Evolutionary conservation across 64 coral and sea anemone species (phyloP).

Genomic region (Montipora sp.): DNA sequence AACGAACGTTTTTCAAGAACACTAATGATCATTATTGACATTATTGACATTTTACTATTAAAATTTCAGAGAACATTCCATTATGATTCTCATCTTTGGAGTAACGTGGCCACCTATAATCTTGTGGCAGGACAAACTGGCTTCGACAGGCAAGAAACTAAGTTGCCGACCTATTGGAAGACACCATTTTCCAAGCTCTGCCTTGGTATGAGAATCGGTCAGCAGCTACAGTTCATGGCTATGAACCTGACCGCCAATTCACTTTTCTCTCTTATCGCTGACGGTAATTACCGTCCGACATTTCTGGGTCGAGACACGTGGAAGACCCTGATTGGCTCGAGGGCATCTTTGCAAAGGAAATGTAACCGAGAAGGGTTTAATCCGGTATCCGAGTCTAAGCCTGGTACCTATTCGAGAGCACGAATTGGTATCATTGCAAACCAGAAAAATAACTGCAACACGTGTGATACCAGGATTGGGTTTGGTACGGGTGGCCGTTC

Average conservation of each 20-base stretch:
- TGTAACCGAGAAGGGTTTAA: slow-evolving; percentile 1
- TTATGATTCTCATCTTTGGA: slow-evolving; percentile 31
- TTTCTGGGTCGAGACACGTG: neutral
- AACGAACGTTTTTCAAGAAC: no score
- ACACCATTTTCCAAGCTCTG: slow-evolving; percentile 30
- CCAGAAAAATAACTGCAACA: neutral
- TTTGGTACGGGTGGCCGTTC: neutral
- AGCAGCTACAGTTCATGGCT: neutral
- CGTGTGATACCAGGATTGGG: neutral
- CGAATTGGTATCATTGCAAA: slow-evolving; percentile 8
- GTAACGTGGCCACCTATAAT: neutral
- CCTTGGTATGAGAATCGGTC: slow-evolving; percentile 40
- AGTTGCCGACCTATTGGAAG: slow-evolving; percentile 49
- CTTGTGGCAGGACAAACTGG: slow-evolving; percentile 4
- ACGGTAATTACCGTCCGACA: neutral
- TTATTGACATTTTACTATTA: neutral
- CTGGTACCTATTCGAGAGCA: neutral
- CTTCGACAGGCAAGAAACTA: slow-evolving; percentile 21
- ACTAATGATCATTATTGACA: no score
- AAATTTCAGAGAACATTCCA: slow-evolving; percentile 33
- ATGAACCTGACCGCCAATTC: neutral
- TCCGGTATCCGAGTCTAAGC: no score
- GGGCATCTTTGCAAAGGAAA: neutral
- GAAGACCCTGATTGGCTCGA: neutral
- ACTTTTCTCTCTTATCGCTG: slow-evolving; percentile 8